These are phyloP conservation scores for Diploptera punctata DNA, from an alignment of 2,888 invertebrate species.

Conservation along the genomic window DNA sequence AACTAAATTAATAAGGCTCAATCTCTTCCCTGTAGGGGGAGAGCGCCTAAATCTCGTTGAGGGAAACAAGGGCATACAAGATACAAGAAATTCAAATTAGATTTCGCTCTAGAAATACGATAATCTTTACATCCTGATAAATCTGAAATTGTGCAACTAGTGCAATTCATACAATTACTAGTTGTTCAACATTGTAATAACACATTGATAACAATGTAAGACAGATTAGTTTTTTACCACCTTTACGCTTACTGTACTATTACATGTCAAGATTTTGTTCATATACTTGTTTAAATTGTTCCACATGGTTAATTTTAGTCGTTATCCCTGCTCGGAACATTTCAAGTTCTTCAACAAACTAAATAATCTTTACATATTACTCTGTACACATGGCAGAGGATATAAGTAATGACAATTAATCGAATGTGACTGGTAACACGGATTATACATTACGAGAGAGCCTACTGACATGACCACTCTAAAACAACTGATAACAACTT, in stretches of 20 bases:
- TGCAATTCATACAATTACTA: too few relatives aligned
- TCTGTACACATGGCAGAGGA: background rate
- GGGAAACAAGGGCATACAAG: too few relatives aligned
- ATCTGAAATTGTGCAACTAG: too few relatives aligned
- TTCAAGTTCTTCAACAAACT: background rate
- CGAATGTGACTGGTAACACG: slow-evolving; percentile 38
- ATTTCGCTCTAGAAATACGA: too few relatives aligned
- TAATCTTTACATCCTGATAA: too few relatives aligned
- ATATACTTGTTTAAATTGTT: background rate
- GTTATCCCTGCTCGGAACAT: background rate
- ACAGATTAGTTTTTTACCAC: too few relatives aligned
- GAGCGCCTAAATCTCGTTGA: too few relatives aligned
- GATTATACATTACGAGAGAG: slow-evolving; percentile 38
- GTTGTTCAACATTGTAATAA: too few relatives aligned
- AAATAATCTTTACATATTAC: background rate
- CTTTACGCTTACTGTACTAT: background rate
- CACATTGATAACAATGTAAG: background rate
- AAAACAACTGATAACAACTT: background rate
- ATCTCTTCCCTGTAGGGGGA: too few relatives aligned
- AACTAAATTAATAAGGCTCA: too few relatives aligned
- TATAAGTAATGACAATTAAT: slow-evolving; percentile 38
- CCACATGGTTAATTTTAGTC: background rate
- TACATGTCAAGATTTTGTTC: background rate
- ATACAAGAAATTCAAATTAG: too few relatives aligned
- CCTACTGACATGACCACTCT: background rate